phyloP scores from a whole-genome alignment of 23 tunicate species.

The Trididemnum nubilum region DNA sequence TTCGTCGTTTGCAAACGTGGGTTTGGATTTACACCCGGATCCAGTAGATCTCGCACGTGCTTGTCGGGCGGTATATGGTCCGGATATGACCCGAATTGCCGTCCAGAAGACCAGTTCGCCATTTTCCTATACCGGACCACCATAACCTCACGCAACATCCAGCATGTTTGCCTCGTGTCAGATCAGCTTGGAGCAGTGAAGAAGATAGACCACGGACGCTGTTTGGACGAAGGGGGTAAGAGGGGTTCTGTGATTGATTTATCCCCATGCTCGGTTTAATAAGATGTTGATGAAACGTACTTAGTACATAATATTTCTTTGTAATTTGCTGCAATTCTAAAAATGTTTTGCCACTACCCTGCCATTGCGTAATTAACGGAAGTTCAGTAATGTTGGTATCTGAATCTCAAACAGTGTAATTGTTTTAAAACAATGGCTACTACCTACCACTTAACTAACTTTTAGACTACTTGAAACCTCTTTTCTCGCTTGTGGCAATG shows the following conservation, averaged over 20 bases:
- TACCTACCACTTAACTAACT: too few relatives aligned
- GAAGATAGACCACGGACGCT: not conserved
- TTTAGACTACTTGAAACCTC: too few relatives aligned
- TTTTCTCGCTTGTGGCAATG: too few relatives aligned
- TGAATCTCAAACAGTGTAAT: too few relatives aligned
- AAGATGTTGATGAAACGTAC: not conserved
- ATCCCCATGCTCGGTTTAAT: not conserved
- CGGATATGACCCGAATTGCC: constrained; percentile 27
- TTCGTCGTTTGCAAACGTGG: not conserved
- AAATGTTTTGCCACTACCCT: too few relatives aligned
- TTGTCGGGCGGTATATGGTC: constrained; percentile 33
- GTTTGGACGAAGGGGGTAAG: not conserved
- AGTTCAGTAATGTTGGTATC: too few relatives aligned
- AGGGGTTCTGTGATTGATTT: not conserved
- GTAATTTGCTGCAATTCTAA: too few relatives aligned
- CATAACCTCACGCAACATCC: not conserved
- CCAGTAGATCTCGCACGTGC: not conserved
- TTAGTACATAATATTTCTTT: not conserved
- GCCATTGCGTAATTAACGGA: too few relatives aligned
- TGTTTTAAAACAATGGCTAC: too few relatives aligned
- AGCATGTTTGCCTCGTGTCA: constrained; percentile 9
- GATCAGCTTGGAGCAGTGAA: constrained; percentile 20
- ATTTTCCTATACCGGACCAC: constrained; percentile 12
- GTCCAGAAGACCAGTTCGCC: constrained; percentile 33
- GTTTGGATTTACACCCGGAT: constrained; percentile 10